Evolutionary conservation across 2,113 vertebrate genomes (phyloP).

Genomic region (Lagopus muta): DNA sequence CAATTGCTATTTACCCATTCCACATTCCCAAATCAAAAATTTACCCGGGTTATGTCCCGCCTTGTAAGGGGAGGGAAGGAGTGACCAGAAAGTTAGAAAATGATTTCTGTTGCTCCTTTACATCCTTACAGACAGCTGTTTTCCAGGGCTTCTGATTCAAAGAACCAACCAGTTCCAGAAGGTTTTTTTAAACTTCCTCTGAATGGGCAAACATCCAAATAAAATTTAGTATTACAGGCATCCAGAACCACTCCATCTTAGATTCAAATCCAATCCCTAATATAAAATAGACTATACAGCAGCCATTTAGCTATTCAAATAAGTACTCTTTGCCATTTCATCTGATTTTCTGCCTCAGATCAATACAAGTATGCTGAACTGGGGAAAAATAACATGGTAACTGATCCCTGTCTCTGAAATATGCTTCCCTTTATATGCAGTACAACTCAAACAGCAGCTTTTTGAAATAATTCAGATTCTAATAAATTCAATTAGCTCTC

Average conservation of each 20-base stretch:
- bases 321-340: constrained; percentile 17
- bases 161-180: not conserved
- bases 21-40: not conserved
- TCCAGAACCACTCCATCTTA: not conserved
- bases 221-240: not conserved
- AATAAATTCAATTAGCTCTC: constrained; percentile 51
- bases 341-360: constrained; percentile 26
- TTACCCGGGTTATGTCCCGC: not conserved
- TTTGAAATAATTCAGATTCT: constrained; percentile 38
- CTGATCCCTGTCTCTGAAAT: not conserved
- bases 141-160: not conserved
- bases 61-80: no score
- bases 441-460: not conserved
- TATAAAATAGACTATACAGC: constrained; percentile 27
- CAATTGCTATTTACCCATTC: not conserved
- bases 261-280: constrained; percentile 1
- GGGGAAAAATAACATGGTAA: not conserved
- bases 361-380: not conserved
- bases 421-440: not conserved
- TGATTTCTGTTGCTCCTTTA: no score
- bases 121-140: not conserved
- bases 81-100: no score
- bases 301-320: constrained; percentile 37
- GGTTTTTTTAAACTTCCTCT: not conserved
- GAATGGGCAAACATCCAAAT: not conserved